A percentile compares a stretch with the other conserved stretches of the same genome.
These are phyloP conservation scores for Idaea straminata DNA, from an alignment of 2,888 invertebrate species.

Conservation along the genomic window DNA sequence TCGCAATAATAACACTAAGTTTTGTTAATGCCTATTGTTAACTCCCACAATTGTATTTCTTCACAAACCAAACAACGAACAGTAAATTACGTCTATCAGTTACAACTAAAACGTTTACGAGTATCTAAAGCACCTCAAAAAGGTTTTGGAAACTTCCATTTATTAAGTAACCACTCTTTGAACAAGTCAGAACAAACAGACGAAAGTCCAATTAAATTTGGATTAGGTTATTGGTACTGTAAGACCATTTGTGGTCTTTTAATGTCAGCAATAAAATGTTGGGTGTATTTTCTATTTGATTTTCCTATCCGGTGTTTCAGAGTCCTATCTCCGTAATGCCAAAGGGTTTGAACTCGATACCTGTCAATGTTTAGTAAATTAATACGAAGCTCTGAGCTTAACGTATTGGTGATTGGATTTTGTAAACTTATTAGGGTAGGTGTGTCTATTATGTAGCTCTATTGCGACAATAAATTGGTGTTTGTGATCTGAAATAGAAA, in stretches of 20 bases:
- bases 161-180: conserved; percentile 7
- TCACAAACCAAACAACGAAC: background rate
- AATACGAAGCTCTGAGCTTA: conserved; percentile 21
- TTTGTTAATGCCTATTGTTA: background rate
- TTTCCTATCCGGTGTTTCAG: conserved; percentile 31
- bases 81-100: conserved; percentile 1
- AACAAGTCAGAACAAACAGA: conserved; percentile 17
- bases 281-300: conserved; percentile 40
- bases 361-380: conserved; percentile 16
- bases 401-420: conserved; percentile 7
- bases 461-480: no score
- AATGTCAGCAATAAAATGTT: conserved; percentile 30
- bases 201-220: conserved; percentile 41
- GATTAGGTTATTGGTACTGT: conserved; percentile 39
- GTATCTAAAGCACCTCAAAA: background rate
- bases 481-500: no score
- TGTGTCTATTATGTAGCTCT: no score
- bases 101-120: background rate
- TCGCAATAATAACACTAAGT: background rate
- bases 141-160: background rate
- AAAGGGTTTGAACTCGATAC: conserved; percentile 25
- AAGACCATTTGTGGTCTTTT: conserved; percentile 32
- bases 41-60: background rate
- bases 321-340: conserved; percentile 19
- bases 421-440: background rate